Percentiles rank a stretch among this genome's conserved stretches.
These are phyloP conservation scores for Caenorhabditis sp. DNA, from an alignment of 2,888 invertebrate species.

Conservation along the genomic window DNA sequence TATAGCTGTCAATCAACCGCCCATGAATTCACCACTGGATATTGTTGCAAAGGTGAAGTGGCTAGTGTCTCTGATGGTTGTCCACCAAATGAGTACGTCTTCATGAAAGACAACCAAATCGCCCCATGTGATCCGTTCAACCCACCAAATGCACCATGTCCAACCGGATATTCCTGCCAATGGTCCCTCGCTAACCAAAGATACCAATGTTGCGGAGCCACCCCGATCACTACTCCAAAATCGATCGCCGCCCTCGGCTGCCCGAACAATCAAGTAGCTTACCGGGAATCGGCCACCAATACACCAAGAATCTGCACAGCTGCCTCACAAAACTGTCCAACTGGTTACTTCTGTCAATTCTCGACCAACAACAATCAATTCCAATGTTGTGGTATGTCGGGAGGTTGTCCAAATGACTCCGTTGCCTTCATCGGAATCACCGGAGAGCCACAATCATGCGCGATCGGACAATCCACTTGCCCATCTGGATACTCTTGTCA, in stretches of 20 bases:
- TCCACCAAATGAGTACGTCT: slow-evolving; percentile 69
- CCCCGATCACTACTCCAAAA: slow-evolving; percentile 67
- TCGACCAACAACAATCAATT: slow-evolving; percentile 64
- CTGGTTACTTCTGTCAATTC: slow-evolving; percentile 69
- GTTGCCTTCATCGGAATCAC: slow-evolving; percentile 70
- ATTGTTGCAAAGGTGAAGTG: slow-evolving; percentile 68
- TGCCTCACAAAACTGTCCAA: slow-evolving; percentile 65
- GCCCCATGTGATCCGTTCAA: slow-evolving; percentile 69
- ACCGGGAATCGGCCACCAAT: slow-evolving; percentile 57
- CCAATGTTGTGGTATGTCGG: slow-evolving; percentile 69
- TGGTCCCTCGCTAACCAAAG: slow-evolving; percentile 70
- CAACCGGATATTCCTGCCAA: slow-evolving; percentile 67
- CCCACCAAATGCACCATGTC: slow-evolving; percentile 62
- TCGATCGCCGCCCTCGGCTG: slow-evolving; percentile 67
- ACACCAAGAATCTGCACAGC: slow-evolving; percentile 65
- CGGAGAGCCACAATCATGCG: slow-evolving; percentile 68
- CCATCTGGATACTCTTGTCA: slow-evolving; percentile 69
- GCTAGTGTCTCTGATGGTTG: slow-evolving; percentile 66
- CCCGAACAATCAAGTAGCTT: slow-evolving; percentile 69
- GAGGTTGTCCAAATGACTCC: slow-evolving; percentile 68
- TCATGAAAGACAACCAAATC: slow-evolving; percentile 69
- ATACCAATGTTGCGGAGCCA: slow-evolving; percentile 68
- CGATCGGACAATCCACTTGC: slow-evolving; percentile 67
- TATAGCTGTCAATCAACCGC: slow-evolving; percentile 62
- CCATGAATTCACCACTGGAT: slow-evolving; percentile 66